Conservation (phyloP, 2,113 vertebrate genomes). For the Phoxinus phoxinus region DNA sequence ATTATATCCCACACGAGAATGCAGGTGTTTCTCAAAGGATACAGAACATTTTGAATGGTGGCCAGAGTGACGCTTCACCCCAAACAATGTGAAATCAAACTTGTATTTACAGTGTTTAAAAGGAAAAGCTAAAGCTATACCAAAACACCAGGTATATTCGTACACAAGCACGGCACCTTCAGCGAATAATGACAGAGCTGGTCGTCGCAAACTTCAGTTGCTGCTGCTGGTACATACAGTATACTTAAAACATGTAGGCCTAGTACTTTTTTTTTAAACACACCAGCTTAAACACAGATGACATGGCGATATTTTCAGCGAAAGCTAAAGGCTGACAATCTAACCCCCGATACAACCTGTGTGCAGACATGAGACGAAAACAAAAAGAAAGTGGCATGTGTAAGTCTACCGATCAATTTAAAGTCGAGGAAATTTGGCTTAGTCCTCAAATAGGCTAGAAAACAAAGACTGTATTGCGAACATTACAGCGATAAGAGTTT, state of each 20-base stretch:
- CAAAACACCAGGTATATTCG: constrained; percentile 46
- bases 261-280: constrained; percentile 10
- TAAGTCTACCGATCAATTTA: constrained; percentile 25
- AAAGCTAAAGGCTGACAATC: constrained; percentile 24
- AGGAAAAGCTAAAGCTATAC: constrained; percentile 46
- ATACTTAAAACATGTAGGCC: constrained; percentile 35
- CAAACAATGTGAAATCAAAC: constrained; percentile 25
- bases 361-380: constrained; percentile 26
- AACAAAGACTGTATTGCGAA: constrained; percentile 14
- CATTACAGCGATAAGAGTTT: constrained; percentile 19
- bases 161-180: constrained; percentile 42
- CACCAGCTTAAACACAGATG: constrained; percentile 34
- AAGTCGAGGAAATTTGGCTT: constrained; percentile 55
- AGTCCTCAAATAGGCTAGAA: constrained; percentile 19
- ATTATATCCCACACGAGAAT: background rate
- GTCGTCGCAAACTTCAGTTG: constrained; percentile 17
- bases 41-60: constrained; percentile 1
- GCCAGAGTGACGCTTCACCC: constrained; percentile 16
- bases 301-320: constrained; percentile 43
- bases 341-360: constrained; percentile 23
- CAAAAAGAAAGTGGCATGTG: background rate
- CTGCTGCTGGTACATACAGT: constrained; percentile 38
- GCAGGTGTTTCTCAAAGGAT: constrained; percentile 27
- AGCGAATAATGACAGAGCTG: constrained; percentile 38
- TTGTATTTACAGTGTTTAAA: constrained; percentile 30